These are phyloP conservation scores for Coranthus polyacanthus DNA, from an alignment of 2,797 vertebrate genomes.

Conservation along the genomic window DNA sequence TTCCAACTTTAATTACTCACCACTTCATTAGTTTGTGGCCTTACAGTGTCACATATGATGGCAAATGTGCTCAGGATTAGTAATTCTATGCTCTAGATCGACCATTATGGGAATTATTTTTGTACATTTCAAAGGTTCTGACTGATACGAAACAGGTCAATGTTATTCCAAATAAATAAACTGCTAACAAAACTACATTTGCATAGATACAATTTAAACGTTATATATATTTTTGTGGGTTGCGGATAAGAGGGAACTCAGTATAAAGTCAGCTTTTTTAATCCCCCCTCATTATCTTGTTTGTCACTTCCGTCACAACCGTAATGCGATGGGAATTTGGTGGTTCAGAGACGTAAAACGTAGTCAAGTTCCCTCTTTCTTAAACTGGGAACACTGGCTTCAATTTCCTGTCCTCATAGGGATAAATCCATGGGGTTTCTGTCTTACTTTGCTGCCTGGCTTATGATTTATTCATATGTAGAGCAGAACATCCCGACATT, in stretches of 20 bases:
- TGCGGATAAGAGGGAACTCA: no score
- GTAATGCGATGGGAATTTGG: slow-evolving; percentile 7
- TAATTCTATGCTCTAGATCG: neutral
- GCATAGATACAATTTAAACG: no score
- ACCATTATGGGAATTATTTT: no score
- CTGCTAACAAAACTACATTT: no score
- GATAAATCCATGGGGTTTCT: slow-evolving; percentile 65
- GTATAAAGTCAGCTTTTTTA: no score
- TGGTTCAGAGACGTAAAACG: slow-evolving; percentile 44
- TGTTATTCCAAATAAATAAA: no score
- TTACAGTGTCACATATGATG: neutral
- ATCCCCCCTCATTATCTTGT: slow-evolving; percentile 3
- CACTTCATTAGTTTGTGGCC: slow-evolving; percentile 22
- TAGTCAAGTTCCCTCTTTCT: slow-evolving; percentile 34
- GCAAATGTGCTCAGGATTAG: neutral
- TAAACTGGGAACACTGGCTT: slow-evolving; percentile 36
- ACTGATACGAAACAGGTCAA: no score
- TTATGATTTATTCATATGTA: slow-evolving; percentile 79
- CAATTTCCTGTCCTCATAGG: slow-evolving; percentile 55
- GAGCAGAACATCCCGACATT: slow-evolving; percentile 62
- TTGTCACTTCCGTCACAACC: slow-evolving; percentile 11
- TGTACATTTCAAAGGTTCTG: no score
- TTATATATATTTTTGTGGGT: no score
- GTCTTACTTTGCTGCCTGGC: slow-evolving; percentile 55
- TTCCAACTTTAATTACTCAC: slow-evolving; percentile 15